These are phyloP conservation scores for Zootoca vivipara DNA, from an alignment of 2,113 vertebrate species.

Conservation along the genomic window DNA sequence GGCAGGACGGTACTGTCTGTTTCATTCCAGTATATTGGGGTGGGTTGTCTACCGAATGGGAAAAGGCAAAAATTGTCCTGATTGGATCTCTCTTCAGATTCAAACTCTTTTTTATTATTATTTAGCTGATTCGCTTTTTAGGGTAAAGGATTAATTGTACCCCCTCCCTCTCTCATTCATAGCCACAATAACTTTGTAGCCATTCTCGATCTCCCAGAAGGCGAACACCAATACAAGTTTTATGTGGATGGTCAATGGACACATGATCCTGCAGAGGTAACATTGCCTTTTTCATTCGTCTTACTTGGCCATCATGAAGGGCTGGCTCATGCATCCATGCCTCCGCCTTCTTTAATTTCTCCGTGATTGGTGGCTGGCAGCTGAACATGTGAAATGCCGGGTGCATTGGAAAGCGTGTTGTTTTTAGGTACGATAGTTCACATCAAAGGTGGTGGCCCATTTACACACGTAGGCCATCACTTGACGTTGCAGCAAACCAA, in stretches of 20 bases:
- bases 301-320: accelerated
- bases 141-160: slow-evolving; percentile 3
- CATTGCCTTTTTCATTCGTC: neutral
- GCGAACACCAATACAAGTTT: slow-evolving; percentile 98
- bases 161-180: slow-evolving; percentile 51
- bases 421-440: neutral
- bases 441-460: neutral
- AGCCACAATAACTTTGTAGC: slow-evolving; percentile 97
- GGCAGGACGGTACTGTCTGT: neutral
- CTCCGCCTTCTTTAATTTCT: neutral
- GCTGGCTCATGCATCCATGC: neutral
- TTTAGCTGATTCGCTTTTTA: neutral
- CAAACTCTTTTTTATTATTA: neutral
- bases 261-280: slow-evolving; percentile 91
- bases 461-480: neutral
- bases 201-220: slow-evolving; percentile 94
- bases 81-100: neutral
- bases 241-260: slow-evolving; percentile 97
- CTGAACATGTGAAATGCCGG: neutral
- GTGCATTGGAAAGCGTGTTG: neutral
- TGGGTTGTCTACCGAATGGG: neutral
- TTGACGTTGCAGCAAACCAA: no score
- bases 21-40: neutral
- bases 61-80: neutral
- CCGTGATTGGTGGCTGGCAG: neutral